Base-by-base conservation (phyloP, 2,797 vertebrate genomes). In the Crypturellus tataupa region DNA sequence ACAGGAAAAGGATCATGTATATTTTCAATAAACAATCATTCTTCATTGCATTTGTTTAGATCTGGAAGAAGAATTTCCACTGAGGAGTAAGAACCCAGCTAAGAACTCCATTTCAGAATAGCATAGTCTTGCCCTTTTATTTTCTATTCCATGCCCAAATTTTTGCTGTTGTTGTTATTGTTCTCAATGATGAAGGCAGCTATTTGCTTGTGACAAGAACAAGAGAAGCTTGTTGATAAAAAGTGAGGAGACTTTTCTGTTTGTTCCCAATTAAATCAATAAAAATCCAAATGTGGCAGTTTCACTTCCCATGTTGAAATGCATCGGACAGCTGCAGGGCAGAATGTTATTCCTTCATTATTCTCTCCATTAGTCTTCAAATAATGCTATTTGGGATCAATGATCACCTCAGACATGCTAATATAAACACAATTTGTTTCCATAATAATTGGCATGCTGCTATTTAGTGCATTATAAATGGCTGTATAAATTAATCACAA, bases 401-500 rank as follows among this genome's bases (percentile, higher is more conserved):
- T 87, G 87, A 95, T 90, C 94, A 80, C 92, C 89, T 89, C 83
- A 90, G 91, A 92, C 80, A 87, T 76, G 90, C 87, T 94, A 93
- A 93, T 94, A 90, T 67, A 92, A 96, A 90, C 89, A 93, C 19
- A 92, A 91, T 96, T 92, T 95, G 91, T 95, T 94, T 87, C 90
- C 68, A 84, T 86, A 91, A 81, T 94, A 96, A 96, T 95, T 93
- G 93, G 89, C 90, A 90, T 67, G 81, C 94, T 91, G 84, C 62
- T 96, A 77, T 84, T 94, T 93, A 96, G 82, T 80, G 92, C 91
- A 91, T 91, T 95, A 63, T 89, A 93, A 95, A 96, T 12, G 49
- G 89, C 80, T 90, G 64, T 80, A 95, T 83, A 95, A 96, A 96
- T 96, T 96, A 97, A 97, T 96, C 91, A 85, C 86, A 91, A 89